phyloP scores from a whole-genome alignment of 2,113 vertebrate genomes.

The Pteropus alecto region DNA sequence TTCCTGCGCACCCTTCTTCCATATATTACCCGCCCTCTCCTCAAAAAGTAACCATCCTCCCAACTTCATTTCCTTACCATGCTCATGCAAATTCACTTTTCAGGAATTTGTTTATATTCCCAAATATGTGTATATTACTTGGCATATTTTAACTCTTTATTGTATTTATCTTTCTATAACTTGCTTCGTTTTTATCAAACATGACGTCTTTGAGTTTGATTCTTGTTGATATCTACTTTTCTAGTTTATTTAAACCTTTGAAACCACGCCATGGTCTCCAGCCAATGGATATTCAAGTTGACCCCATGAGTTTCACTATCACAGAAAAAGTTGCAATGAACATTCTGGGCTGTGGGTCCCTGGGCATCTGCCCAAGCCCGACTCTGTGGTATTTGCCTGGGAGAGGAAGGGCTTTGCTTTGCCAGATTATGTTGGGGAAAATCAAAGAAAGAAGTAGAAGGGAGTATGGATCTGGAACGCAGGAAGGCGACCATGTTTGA shows the following conservation, averaged over 20 bases:
- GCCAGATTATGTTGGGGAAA: background rate
- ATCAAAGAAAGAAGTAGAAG: accelerated
- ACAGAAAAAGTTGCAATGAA: background rate
- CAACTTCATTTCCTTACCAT: background rate
- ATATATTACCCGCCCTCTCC: background rate
- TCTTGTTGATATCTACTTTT: background rate
- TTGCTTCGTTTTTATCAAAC: background rate
- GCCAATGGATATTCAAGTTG: background rate
- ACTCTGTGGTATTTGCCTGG: background rate
- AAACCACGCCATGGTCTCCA: background rate
- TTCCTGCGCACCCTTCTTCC: background rate
- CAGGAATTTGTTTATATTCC: background rate
- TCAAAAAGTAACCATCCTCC: background rate
- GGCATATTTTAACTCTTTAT: background rate
- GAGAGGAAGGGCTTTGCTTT: background rate
- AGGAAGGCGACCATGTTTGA: background rate
- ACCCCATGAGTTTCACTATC: background rate
- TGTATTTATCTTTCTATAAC: background rate
- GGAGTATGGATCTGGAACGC: too few relatives aligned
- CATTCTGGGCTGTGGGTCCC: background rate
- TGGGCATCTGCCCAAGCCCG: background rate
- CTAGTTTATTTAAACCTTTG: background rate
- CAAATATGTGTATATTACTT: background rate
- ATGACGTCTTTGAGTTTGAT: background rate
- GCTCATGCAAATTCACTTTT: background rate